Evolutionary conservation across 2,113 vertebrate species (phyloP).

Genomic region (Maccullochella peelii): DNA sequence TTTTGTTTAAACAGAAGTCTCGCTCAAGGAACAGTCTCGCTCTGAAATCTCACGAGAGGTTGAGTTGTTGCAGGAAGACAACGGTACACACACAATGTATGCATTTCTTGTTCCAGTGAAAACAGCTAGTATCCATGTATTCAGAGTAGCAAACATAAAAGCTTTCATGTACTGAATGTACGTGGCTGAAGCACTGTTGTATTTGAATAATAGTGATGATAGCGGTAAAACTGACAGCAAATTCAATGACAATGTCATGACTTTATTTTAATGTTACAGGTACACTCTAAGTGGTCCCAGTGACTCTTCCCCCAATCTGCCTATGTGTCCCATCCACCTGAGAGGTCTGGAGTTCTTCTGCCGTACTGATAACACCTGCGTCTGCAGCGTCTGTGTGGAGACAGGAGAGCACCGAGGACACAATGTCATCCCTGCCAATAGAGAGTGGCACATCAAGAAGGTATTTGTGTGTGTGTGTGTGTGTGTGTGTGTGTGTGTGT

Average conservation of each 20-base stretch:
- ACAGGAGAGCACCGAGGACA: conserved; percentile 74
- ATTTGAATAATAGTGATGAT: background rate
- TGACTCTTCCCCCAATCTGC: conserved; percentile 12
- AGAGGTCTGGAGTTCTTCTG: conserved; percentile 80
- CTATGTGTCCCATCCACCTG: conserved; percentile 73
- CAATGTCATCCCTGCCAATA: conserved; percentile 60
- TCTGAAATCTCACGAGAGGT: no score
- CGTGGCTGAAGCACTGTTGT: no score
- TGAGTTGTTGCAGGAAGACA: no score
- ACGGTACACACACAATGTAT: no score
- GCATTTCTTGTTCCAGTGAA: no score
- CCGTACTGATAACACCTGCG: conserved; percentile 71
- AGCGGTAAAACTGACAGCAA: background rate
- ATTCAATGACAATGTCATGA: background rate
- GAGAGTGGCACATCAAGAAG: conserved; percentile 81
- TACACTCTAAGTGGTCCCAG: conserved; percentile 19
- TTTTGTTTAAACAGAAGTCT: no score
- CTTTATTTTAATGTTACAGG: conserved; percentile 19
- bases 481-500: background rate
- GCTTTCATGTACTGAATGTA: background rate
- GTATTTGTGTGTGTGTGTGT: conserved; percentile 51
- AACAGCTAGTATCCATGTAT: no score
- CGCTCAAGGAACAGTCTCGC: no score
- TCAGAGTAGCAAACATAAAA: background rate
- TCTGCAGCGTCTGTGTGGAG: conserved; percentile 77